phyloP scores from a whole-genome alignment of 92 coral and sea anemone genomes.

The Bergia puertoricense region DNA sequence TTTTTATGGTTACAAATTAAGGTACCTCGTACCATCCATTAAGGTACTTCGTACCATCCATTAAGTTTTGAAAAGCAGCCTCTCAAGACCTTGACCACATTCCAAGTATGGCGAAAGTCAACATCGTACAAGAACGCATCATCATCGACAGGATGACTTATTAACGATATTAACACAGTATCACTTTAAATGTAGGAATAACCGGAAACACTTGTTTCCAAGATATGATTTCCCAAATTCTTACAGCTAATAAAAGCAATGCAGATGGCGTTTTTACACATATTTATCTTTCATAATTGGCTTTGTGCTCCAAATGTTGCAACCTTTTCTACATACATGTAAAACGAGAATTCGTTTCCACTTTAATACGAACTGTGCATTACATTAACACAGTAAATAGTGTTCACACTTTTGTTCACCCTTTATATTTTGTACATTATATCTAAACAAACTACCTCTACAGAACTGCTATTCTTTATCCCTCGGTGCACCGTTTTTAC shows the following conservation, averaged over 20 bases:
- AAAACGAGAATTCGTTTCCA: not conserved
- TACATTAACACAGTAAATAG: too few species aligned
- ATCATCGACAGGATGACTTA: not conserved
- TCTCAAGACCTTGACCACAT: not conserved
- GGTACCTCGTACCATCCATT: not conserved
- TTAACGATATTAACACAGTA: not conserved
- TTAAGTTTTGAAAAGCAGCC: too few species aligned
- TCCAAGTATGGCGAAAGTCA: not conserved
- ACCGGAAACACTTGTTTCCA: not conserved
- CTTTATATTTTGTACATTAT: not conserved
- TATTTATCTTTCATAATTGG: too few species aligned
- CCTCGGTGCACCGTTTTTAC: not conserved
- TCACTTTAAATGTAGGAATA: not conserved
- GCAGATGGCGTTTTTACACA: not conserved
- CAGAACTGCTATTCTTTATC: not conserved
- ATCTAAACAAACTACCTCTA: not conserved
- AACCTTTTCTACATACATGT: not conserved
- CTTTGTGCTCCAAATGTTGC: not conserved
- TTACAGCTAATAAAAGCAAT: not conserved
- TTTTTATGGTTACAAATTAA: not conserved
- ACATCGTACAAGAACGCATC: not conserved
- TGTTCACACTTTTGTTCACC: not conserved
- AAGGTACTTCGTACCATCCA: not conserved
- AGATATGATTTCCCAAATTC: too few species aligned
- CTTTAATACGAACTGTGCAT: too few species aligned